Evolutionary conservation across 2,888 invertebrate species (phyloP), one percentile per base, ranked within the genome.

Genomic region (Dastarcus helophoroides): DNA sequence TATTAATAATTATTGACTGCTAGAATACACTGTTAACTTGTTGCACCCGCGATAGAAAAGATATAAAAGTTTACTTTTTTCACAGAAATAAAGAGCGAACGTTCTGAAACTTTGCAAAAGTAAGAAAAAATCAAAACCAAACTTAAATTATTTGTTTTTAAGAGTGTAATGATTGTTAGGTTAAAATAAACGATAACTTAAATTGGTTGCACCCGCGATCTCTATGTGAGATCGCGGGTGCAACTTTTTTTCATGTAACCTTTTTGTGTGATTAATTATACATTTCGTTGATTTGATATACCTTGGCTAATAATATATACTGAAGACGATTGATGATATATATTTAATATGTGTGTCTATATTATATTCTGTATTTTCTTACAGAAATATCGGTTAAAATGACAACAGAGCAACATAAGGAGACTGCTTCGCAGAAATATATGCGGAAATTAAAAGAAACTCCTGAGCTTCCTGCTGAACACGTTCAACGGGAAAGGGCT

Each of bases 391-490:
- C n/a, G 22, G 14, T 12, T n/a, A n/a, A n/a, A n/a, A n/a, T n/a
- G n/a, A 21, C 10, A 29, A n/a, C n/a, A n/a, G n/a, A n/a, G n/a
- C n/a, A n/a, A n/a, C n/a, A n/a, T n/a, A n/a, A n/a, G n/a, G n/a
- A n/a, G n/a, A n/a, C n/a, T n/a, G n/a, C n/a, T n/a, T n/a, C n/a
- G n/a, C n/a, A n/a, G n/a, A n/a, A n/a, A n/a, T n/a, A n/a, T n/a
- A n/a, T n/a, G n/a, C n/a, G n/a, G n/a, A n/a, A 29, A 22, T 29
- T 29, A 22, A 29, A 29, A 29, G 29, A 29, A 29, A 29, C 21
- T 29, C 22, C 29, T 22, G 22, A 29, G 22, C 29, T 29, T 29
- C 29, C 11, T 29, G 29, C 29, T 10, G 22, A 22, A 22, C 29
- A 29, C 22, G 12, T 23, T n/a, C 23, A 11, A 4, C 6, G 10